Percentiles rank a stretch among this genome's conserved stretches.
Evolutionary conservation across 2,113 vertebrate species (phyloP).

Genomic region (Parus major): DNA sequence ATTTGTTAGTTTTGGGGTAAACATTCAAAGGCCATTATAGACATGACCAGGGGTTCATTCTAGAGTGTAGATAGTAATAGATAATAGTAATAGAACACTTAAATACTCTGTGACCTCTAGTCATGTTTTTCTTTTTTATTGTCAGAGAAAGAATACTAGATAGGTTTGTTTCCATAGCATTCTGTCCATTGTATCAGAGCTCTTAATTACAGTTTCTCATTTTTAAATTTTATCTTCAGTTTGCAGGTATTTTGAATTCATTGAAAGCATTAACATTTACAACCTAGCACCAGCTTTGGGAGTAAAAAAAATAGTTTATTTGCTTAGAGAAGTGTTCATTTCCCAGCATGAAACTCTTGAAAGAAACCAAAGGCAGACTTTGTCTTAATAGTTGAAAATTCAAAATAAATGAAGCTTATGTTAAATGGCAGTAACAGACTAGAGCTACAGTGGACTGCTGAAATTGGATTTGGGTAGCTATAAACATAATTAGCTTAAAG

Average conservation of each 20-base stretch:
- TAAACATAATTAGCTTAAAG: constrained; percentile 74
- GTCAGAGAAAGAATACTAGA: background rate
- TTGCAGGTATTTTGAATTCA: constrained; percentile 45
- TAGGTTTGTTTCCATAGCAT: background rate
- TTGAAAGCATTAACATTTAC: constrained; percentile 47
- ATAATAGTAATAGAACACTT: background rate
- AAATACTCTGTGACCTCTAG: background rate
- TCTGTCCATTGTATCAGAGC: constrained; percentile 27
- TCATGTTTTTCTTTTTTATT: background rate
- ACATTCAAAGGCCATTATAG: background rate
- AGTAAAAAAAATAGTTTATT: constrained; percentile 67
- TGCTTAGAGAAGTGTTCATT: constrained; percentile 58
- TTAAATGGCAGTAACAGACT: constrained; percentile 63
- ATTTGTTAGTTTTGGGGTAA: background rate
- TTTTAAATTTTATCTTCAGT: constrained; percentile 22
- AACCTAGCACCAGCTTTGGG: constrained; percentile 25
- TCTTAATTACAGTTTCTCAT: constrained; percentile 29
- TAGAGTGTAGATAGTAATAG: background rate
- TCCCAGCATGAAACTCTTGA: constrained; percentile 63
- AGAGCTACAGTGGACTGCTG: constrained; percentile 63
- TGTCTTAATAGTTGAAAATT: constrained; percentile 51
- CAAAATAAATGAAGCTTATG: constrained; percentile 73
- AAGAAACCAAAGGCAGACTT: constrained; percentile 51
- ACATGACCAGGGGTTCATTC: background rate
- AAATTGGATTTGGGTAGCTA: constrained; percentile 69